Percentiles rank a stretch among this genome's conserved stretches.
Evolutionary conservation across 2,888 invertebrate genomes (phyloP).

Genomic region (Heliconius hortense): DNA sequence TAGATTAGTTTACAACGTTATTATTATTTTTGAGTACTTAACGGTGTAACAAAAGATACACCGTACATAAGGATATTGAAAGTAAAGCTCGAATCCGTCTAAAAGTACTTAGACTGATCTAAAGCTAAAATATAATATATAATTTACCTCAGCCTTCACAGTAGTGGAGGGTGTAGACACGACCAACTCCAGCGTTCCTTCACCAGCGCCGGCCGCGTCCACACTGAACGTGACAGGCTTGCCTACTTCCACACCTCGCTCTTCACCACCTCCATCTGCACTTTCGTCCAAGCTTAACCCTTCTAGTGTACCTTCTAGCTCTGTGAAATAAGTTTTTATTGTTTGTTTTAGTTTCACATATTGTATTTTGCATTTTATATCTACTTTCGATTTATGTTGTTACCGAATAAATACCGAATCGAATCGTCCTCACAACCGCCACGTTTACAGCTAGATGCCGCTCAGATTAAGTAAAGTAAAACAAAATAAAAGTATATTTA

Average conservation of each 20-base stretch:
- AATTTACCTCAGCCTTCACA: slow-evolving; percentile 90
- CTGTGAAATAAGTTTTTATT: slow-evolving; percentile 51
- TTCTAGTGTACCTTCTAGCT: slow-evolving; percentile 76
- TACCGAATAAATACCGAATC: too few relatives aligned
- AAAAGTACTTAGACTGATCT: background rate
- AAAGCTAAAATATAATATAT: background rate
- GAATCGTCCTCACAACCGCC: too few relatives aligned
- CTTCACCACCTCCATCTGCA: slow-evolving; percentile 58
- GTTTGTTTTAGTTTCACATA: background rate
- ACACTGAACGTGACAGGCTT: slow-evolving; percentile 96
- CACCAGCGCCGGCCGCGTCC: slow-evolving; percentile 96
- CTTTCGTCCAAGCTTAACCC: slow-evolving; percentile 72
- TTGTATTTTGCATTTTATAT: too few relatives aligned
- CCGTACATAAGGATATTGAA: background rate
- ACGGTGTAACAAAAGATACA: background rate
- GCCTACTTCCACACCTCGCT: slow-evolving; percentile 84
- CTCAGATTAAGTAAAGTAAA: too few relatives aligned
- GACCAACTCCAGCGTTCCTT: slow-evolving; percentile 95
- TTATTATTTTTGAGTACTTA: too few relatives aligned
- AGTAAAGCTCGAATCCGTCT: background rate
- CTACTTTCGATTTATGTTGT: too few relatives aligned
- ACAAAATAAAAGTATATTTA: too few relatives aligned
- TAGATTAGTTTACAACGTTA: too few relatives aligned
- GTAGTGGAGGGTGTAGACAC: slow-evolving; percentile 94
- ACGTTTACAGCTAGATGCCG: too few relatives aligned